Conservation (phyloP, 1,140 invertebrate genomes). For the Cydia strobilella region DNA sequence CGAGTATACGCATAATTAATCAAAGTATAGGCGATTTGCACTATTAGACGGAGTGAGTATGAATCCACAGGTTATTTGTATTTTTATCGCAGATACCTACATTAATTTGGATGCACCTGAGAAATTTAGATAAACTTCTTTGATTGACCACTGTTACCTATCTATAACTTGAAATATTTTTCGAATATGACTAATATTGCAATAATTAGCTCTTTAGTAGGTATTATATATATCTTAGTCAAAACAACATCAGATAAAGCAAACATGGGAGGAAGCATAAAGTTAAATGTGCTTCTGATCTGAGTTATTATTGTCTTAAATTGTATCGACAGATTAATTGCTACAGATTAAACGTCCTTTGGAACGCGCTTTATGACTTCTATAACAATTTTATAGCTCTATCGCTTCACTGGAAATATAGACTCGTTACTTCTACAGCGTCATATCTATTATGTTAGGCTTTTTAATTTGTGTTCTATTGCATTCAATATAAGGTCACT, state of each 20-base stretch:
- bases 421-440: not conserved
- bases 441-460: not conserved
- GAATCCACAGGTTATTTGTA: too few species aligned
- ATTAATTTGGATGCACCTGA: too few species aligned
- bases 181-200: too few species aligned
- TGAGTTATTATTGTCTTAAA: constrained; percentile 7
- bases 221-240: not conserved
- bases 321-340: constrained; percentile 29
- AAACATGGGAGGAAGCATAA: constrained; percentile 2
- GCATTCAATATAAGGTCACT: not conserved
- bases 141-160: too few species aligned
- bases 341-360: constrained; percentile 17
- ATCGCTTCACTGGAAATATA: constrained; percentile 22
- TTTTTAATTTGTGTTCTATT: not conserved
- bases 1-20: not conserved
- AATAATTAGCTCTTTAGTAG: too few species aligned
- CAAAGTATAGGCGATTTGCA: too few species aligned
- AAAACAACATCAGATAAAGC: constrained; percentile 1
- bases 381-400: constrained; percentile 32
- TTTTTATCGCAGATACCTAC: too few species aligned
- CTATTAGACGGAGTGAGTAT: too few species aligned
- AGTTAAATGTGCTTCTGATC: constrained; percentile 25
- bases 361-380: constrained; percentile 28
- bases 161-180: too few species aligned
- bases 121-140: too few species aligned